Percentiles rank a stretch among this genome's conserved stretches.
Evolutionary conservation across 2,113 vertebrate genomes (phyloP).

Genomic region (Sceloporus undulatus): DNA sequence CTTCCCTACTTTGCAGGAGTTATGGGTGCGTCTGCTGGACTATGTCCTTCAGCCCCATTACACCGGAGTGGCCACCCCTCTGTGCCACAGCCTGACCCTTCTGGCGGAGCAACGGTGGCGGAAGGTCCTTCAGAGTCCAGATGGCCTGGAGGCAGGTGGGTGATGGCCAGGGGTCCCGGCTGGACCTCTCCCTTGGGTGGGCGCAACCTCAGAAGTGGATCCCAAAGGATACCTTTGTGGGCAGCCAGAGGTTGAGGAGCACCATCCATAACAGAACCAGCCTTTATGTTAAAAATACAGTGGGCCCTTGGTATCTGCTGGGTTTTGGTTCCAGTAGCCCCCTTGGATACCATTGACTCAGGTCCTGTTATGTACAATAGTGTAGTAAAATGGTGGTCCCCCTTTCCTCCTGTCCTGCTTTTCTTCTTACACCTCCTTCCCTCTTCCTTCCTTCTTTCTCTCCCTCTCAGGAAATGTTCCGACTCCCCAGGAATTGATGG

Average conservation of each 20-base stretch:
- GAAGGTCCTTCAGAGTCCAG: background rate
- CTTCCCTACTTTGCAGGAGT: background rate
- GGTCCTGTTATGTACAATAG: no score
- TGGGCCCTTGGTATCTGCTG: no score
- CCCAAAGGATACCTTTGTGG: no score
- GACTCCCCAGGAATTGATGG: constrained; percentile 16
- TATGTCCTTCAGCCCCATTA: constrained; percentile 9
- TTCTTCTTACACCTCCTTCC: background rate
- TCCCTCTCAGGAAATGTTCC: background rate
- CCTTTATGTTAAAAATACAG: no score
- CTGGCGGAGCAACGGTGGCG: constrained; percentile 6
- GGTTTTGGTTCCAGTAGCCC: no score
- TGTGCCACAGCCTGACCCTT: constrained; percentile 9
- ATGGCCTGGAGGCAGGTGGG: constrained; percentile 3
- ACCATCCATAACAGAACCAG: background rate
- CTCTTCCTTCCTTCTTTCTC: background rate
- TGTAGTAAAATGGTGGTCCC: no score
- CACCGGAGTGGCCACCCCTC: background rate
- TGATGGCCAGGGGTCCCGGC: rapidly evolving
- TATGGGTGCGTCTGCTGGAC: constrained; percentile 8
- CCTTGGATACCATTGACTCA: no score
- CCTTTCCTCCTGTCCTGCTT: background rate
- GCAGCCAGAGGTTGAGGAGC: no score
- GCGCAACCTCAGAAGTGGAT: no score
- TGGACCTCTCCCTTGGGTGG: no score